Percentiles rank a stretch among this genome's conserved stretches.
Evolutionary conservation across 2,113 vertebrate species (phyloP).

Genomic region (Tetrax tetrax): DNA sequence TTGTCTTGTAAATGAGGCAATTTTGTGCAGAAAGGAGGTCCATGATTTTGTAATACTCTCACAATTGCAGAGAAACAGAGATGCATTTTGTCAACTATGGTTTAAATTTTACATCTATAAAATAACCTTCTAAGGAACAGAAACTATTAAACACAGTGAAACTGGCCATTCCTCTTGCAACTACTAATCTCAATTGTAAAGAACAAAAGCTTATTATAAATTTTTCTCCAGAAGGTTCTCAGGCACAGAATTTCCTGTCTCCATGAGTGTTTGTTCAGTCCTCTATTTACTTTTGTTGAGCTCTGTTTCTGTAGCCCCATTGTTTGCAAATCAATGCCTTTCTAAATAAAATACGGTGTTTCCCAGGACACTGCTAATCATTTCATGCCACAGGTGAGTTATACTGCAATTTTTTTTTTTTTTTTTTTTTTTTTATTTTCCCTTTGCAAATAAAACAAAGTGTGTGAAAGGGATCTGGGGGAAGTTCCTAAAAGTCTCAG

Average conservation of each 20-base stretch:
- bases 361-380: background rate
- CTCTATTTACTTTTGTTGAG: conserved; percentile 3
- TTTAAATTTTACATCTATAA: conserved; percentile 1
- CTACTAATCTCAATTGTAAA: conserved; percentile 27
- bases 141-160: background rate
- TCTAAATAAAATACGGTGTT: background rate
- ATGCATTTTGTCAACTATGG: background rate
- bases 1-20: background rate
- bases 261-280: background rate
- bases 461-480: background rate
- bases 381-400: conserved; percentile 10
- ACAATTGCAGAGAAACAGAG: background rate
- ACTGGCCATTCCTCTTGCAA: conserved; percentile 14
- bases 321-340: background rate
- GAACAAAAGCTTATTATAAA: conserved; percentile 25
- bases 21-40: background rate
- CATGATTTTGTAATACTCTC: background rate
- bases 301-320: background rate
- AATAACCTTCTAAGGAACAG: background rate
- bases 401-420: background rate
- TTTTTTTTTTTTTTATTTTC: no score
- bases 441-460: background rate
- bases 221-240: conserved; percentile 19
- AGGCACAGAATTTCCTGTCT: conserved; percentile 48
- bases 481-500: background rate